Conservation (phyloP, 2,113 vertebrate genomes). For the Ginglymostoma cirratum region DNA sequence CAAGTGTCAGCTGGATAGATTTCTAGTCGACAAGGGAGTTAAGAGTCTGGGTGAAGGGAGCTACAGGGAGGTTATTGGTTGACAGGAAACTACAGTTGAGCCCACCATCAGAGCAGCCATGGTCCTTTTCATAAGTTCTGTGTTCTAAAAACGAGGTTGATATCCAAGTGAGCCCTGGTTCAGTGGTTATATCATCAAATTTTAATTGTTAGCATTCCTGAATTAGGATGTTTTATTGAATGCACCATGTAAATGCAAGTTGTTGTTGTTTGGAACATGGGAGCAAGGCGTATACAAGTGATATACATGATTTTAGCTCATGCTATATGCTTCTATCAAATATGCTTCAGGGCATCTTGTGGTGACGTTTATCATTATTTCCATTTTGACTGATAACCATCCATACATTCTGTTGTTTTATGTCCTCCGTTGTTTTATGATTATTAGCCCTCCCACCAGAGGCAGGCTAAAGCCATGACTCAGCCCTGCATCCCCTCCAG, state of each 20-base stretch:
- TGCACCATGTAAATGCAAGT: background rate
- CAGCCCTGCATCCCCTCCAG: too few species aligned
- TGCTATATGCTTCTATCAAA: background rate
- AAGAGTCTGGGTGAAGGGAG: too few species aligned
- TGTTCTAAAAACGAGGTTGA: too few species aligned
- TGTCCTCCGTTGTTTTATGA: background rate
- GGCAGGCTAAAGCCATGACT: background rate
- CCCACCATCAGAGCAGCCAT: too few species aligned
- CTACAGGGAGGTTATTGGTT: too few species aligned
- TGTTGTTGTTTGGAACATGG: background rate
- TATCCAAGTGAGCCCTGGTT: too few species aligned
- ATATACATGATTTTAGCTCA: too few species aligned
- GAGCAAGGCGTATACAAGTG: background rate
- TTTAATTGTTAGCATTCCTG: background rate
- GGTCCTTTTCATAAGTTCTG: too few species aligned
- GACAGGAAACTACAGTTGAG: too few species aligned
- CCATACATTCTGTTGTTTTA: background rate
- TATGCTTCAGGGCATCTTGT: background rate
- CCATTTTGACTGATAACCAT: background rate
- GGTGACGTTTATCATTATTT: background rate
- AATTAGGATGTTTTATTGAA: background rate
- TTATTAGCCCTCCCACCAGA: background rate
- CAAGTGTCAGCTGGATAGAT: too few species aligned
- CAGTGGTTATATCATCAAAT: background rate
- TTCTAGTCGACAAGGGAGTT: too few species aligned